These are phyloP conservation scores for Dryobates pubescens DNA, from an alignment of 2,797 vertebrate genomes.

Conservation along the genomic window DNA sequence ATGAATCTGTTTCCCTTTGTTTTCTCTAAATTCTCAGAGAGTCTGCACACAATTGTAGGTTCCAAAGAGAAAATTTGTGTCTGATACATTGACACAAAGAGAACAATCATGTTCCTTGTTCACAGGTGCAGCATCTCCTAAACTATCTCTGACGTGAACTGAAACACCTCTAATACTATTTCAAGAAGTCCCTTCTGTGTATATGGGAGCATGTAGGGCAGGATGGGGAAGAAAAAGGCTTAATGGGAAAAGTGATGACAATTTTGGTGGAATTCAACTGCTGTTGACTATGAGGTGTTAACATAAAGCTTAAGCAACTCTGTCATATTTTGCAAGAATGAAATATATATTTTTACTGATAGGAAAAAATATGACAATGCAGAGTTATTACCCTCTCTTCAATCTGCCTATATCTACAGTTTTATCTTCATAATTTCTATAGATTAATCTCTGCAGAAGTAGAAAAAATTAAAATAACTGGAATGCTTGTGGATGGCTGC, in stretches of 20 bases:
- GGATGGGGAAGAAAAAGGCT: background rate
- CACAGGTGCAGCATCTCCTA: background rate
- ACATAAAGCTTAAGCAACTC: background rate
- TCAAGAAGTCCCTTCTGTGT: background rate
- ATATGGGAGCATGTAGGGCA: fast-evolving
- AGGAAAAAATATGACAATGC: fast-evolving
- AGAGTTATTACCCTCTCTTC: background rate
- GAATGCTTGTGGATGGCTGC: background rate
- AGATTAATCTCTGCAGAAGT: background rate
- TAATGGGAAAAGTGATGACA: background rate
- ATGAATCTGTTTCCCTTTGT: background rate
- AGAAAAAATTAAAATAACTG: slow-evolving; percentile 19
- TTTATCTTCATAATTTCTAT: background rate
- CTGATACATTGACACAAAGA: background rate
- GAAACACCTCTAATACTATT: background rate
- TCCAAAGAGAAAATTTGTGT: background rate
- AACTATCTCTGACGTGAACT: background rate
- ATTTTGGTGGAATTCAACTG: background rate
- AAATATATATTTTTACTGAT: background rate
- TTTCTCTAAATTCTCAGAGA: background rate
- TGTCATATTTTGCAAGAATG: background rate
- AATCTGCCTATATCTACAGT: background rate
- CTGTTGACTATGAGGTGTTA: background rate
- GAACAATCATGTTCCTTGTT: background rate
- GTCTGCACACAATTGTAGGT: background rate